Base-by-base conservation (phyloP, 2,888 invertebrate species). In the Stomorhina lunata region DNA sequence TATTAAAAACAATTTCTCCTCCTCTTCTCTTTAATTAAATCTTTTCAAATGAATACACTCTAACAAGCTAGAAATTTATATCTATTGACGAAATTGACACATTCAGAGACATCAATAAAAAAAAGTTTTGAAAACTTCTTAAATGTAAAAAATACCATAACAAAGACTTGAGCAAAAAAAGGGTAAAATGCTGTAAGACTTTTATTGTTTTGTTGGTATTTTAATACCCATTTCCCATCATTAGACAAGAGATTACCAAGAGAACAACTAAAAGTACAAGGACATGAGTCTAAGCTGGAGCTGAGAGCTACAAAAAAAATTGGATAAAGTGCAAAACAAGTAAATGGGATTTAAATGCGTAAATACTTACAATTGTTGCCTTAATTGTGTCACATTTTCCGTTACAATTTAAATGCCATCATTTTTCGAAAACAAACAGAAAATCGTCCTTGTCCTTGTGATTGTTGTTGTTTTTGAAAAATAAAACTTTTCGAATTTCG, bases 401-500 rank as follows among this genome's bases (percentile, higher is more conserved):
- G 34, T 53, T 59, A 50, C 40, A 59, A 78, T 75, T 78, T 73
- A 66, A 73, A 65, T 69, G 50, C 79, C 65, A 57, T 59, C 57
- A 50, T 25, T 55, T 71, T 34, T 34, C n/a, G 5, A 29, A 43
- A 50, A 48, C 9, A 53, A 32, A 29, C n/a, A 34, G 45, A 69
- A 43, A 17, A 32, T 32, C 45, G 40, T 61, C 25, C 9, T 25
- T 40, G 25, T n/a, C 25, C 22, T 45, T 17, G 48, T 20, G 22
- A 10, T 22, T 25, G 48, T 22, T 48, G 48, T 22, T 48, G 12
- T 22, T 6, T 25, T 66, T 50, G 29, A n/a, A 9, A n/a, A 43
- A 6, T 20, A 71, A 80, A 80, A 80, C 61, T 83, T 76, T 83
- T 83, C 4, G 63, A 80, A 80, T 76, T 55, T 80, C 66, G 71